Evolutionary conservation across 1,140 invertebrate species (phyloP), one percentile per base, ranked within the genome.

Genomic region (Drosophila suzukii): DNA sequence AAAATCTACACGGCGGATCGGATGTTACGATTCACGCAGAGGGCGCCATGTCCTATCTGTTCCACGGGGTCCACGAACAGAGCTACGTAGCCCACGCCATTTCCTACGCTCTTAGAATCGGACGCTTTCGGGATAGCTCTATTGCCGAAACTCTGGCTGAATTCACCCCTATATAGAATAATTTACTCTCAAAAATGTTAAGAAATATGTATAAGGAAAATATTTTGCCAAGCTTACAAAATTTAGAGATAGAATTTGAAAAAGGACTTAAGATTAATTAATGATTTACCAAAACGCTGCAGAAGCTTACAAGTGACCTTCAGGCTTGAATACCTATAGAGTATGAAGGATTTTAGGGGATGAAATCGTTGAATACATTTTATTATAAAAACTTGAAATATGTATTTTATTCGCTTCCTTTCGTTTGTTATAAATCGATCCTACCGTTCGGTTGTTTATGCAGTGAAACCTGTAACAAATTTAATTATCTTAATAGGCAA

Each of bases 21-120:
- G 97, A 98, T 92, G 97, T 98, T 0, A 93, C 94, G n/a, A 94
- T 98, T 68, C 98, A 97, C 93, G 97, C 97, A 30, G n/a, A 47
- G 54, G 82, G 98, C 61, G 97, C 98, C 4, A 96, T 95, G 93
- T 95, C 97, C 0, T 97, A 99, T 93, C 93, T 99, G 4, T 96
- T 99, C 79, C 96, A 97, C 78, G 96, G 95, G 30, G 95, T 98
- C 0, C 97, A 98, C 84, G 98, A 99, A 90, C 98, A 99, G 91
- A 96, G 95, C 81, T 98, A 97, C 91, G 96, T 99, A 2, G 96
- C 96, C n/a, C 96, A 98, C 90, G 97, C 96, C 0, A 96, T 99
- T 56, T 95, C 95, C 1, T 96, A 97, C 90, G 96, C 96, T 0
- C 93, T 95, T 0, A 94, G 94, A 82, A 95, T 97, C 61, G 95